A percentile compares a stretch with the other conserved stretches of the same genome.
These are phyloP conservation scores for Hemitrygon akajei DNA, from an alignment of 2,797 vertebrate species.

Conservation along the genomic window DNA sequence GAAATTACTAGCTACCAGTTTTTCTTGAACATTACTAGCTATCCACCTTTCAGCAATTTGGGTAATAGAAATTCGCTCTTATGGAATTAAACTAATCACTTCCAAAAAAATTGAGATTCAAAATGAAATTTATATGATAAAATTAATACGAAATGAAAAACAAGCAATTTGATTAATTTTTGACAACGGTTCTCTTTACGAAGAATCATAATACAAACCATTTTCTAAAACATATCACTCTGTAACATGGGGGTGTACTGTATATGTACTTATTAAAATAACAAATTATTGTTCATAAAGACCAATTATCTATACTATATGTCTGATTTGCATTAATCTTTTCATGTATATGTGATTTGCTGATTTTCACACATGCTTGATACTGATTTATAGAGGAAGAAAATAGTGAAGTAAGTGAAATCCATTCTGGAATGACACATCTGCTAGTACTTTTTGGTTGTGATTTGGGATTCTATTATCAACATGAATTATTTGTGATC, in stretches of 20 bases:
- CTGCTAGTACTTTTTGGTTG: conserved; percentile 24
- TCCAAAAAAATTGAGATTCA: too few relatives aligned
- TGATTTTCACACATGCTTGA: not conserved
- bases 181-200: too few relatives aligned
- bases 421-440: conserved; percentile 8
- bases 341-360: not conserved
- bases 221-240: too few relatives aligned
- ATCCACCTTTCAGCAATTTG: too few relatives aligned
- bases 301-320: not conserved
- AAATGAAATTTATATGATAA: too few relatives aligned
- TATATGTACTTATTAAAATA: not conserved
- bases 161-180: too few relatives aligned
- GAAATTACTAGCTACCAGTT: not conserved
- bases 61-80: too few relatives aligned
- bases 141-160: too few relatives aligned
- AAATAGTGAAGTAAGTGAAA: not conserved
- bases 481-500: conserved; percentile 33
- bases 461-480: conserved; percentile 14
- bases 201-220: too few relatives aligned
- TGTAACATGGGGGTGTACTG: too few relatives aligned
- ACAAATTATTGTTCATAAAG: not conserved
- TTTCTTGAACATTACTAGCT: not conserved
- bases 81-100: too few relatives aligned
- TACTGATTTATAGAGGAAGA: not conserved
- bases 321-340: not conserved